Evolutionary conservation across 2,113 vertebrate species (phyloP).

Genomic region (Castor canadensis): DNA sequence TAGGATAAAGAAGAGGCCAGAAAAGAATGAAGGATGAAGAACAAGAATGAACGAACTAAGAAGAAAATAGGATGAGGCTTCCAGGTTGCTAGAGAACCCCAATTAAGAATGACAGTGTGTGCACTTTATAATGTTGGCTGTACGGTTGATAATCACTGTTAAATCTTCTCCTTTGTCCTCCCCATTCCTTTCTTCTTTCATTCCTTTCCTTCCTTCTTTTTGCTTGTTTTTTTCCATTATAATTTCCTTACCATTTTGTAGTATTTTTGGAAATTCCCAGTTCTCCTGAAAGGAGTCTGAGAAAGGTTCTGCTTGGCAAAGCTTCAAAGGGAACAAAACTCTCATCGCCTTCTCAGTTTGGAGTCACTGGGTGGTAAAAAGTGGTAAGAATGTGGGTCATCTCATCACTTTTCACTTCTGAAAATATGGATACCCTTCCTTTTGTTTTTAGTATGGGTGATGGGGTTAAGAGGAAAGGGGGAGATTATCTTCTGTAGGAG

Average conservation of each 20-base stretch:
- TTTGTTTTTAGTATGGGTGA: neutral
- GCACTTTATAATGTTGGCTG: neutral
- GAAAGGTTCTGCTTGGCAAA: neutral
- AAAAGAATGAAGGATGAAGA: neutral
- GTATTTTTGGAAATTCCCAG: neutral
- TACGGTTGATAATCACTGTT: neutral
- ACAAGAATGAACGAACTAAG: neutral
- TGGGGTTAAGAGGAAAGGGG: too few relatives aligned
- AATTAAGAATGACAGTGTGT: rapidly evolving
- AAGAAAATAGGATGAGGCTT: neutral
- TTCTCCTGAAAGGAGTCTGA: neutral
- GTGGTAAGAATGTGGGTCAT: neutral
- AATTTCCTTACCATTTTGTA: neutral
- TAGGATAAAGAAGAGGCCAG: neutral
- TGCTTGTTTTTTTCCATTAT: neutral
- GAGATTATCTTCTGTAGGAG: neutral
- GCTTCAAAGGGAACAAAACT: neutral
- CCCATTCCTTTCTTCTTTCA: rapidly evolving
- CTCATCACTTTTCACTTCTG: neutral
- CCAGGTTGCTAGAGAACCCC: neutral
- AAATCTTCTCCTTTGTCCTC: neutral
- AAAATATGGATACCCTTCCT: neutral
- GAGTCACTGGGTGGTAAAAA: neutral
- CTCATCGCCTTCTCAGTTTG: rapidly evolving
- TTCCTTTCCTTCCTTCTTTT: rapidly evolving